phyloP scores from a whole-genome alignment of 2,888 invertebrate species.

The Campoletis raptor region DNA sequence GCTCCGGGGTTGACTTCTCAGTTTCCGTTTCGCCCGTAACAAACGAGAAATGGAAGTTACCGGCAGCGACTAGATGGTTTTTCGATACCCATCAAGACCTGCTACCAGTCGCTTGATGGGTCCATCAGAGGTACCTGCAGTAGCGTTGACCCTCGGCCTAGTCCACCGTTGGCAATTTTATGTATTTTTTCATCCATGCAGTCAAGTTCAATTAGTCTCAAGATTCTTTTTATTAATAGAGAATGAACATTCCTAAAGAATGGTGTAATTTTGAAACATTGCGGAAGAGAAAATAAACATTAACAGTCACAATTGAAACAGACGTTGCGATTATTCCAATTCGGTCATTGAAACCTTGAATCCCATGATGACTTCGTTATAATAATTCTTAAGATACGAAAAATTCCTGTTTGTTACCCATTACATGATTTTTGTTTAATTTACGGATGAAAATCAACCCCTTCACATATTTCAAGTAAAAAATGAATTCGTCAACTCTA shows the following conservation, averaged over 20 bases:
- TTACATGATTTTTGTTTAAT: neutral
- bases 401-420: neutral
- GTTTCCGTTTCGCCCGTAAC: slow-evolving; percentile 63
- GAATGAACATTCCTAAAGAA: neutral
- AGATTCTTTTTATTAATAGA: neutral
- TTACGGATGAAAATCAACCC: neutral
- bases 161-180: slow-evolving; percentile 41
- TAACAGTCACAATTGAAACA: neutral
- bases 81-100: slow-evolving; percentile 67
- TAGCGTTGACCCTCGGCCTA: slow-evolving; percentile 57
- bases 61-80: slow-evolving; percentile 70
- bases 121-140: slow-evolving; percentile 67
- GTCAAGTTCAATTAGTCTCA: neutral
- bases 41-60: slow-evolving; percentile 67
- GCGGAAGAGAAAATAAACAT: neutral
- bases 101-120: slow-evolving; percentile 67
- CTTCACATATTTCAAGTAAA: neutral
- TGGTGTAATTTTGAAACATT: neutral
- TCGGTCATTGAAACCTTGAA: neutral
- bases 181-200: neutral
- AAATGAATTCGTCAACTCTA: neutral
- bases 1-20: slow-evolving; percentile 59
- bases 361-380: neutral
- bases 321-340: neutral
- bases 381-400: neutral